Conservation (phyloP, 2,888 invertebrate species). For the Desoria tigrina region DNA sequence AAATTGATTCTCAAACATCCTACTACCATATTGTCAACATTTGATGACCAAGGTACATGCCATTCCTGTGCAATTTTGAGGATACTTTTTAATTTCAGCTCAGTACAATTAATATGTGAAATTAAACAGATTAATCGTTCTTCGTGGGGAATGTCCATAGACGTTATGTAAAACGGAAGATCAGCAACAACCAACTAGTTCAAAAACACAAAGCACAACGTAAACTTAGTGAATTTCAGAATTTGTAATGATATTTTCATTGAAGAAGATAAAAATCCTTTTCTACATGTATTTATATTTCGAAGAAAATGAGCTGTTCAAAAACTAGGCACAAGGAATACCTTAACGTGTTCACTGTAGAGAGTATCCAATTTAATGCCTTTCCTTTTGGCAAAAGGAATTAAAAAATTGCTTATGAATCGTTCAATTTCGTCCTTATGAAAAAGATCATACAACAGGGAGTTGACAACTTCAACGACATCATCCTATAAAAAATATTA, state of each 20-base stretch:
- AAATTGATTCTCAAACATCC: conserved; percentile 24
- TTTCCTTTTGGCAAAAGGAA: conserved; percentile 46
- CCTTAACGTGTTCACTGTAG: conserved; percentile 44
- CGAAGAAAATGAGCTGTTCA: not conserved
- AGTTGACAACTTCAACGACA: conserved; percentile 44
- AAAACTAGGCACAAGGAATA: conserved; percentile 18
- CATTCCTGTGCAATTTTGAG: conserved; percentile 43
- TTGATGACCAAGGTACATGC: conserved; percentile 50
- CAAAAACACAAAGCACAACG: conserved; percentile 11
- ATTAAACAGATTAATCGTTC: conserved; percentile 46
- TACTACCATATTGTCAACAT: conserved; percentile 39
- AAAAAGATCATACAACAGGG: conserved; percentile 45
- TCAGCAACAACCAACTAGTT: conserved; percentile 40
- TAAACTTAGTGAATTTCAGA: not conserved
- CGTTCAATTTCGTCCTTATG: conserved; percentile 43
- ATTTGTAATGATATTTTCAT: too few species aligned
- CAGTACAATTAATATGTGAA: conserved; percentile 25
- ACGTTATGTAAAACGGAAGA: conserved; percentile 38
- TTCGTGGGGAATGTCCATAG: conserved; percentile 49
- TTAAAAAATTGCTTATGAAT: conserved; percentile 44
- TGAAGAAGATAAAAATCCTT: not conserved
- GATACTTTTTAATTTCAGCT: conserved; percentile 33
- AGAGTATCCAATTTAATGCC: conserved; percentile 37
- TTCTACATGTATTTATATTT: too few species aligned
- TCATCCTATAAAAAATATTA: conserved; percentile 41